Conservation (phyloP, 1,140 invertebrate species). For the Heliconius eleuchia region DNA sequence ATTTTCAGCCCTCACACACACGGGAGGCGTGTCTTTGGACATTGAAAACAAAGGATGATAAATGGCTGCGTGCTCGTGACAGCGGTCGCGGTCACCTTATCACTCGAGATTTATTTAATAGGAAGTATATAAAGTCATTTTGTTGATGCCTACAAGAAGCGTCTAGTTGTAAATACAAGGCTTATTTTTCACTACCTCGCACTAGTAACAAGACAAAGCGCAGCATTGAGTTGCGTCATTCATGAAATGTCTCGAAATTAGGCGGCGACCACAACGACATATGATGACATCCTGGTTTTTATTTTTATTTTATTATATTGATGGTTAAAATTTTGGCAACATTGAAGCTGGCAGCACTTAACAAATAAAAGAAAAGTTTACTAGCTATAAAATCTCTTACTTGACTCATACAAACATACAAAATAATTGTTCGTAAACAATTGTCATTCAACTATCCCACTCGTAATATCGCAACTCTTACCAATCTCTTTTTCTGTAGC, state of each 20-base stretch:
- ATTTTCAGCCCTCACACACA: background rate
- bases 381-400: background rate
- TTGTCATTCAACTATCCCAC: background rate
- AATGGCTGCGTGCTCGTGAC: constrained; percentile 2
- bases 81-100: constrained; percentile 21
- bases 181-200: background rate
- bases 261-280: no score
- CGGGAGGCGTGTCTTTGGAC: constrained; percentile 7
- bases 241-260: background rate
- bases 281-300: no score
- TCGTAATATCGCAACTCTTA: background rate
- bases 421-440: background rate
- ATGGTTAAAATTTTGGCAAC: no score
- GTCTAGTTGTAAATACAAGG: background rate
- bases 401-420: background rate
- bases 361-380: background rate
- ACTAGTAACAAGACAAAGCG: background rate
- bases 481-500: constrained; percentile 18
- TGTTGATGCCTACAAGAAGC: no score
- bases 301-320: no score
- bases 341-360: background rate
- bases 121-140: background rate
- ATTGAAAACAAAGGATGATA: constrained; percentile 19
- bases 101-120: constrained; percentile 14
- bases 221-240: background rate